A percentile compares a stretch with the other conserved stretches of the same genome.
Evolutionary conservation across 2,888 invertebrate genomes (phyloP).

Genomic region (Auanema sp.): DNA sequence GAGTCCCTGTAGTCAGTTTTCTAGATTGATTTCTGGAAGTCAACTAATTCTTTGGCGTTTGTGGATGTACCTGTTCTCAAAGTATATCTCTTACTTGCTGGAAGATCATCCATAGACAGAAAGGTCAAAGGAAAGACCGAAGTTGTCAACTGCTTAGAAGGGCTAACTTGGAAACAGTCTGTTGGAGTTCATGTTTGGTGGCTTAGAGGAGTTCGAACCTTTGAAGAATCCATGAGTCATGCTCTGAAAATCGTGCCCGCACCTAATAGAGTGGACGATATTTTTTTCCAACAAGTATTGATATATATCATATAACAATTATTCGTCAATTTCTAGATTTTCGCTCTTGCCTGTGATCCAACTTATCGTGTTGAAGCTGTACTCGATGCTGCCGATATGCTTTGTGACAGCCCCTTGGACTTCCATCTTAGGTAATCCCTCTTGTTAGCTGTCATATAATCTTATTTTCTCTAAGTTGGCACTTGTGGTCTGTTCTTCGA

Average conservation of each 20-base stretch:
- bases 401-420: constrained; percentile 9
- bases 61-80: constrained; percentile 27
- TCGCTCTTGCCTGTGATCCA: constrained; percentile 32
- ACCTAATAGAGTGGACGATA: constrained; percentile 28
- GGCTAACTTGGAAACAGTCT: constrained; percentile 40
- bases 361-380: constrained; percentile 33
- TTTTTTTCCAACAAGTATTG: constrained; percentile 10
- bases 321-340: constrained; percentile 15
- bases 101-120: constrained; percentile 21
- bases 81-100: constrained; percentile 41
- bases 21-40: constrained; percentile 32
- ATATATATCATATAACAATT: not conserved
- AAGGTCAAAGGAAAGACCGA: constrained; percentile 16
- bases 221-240: constrained; percentile 28
- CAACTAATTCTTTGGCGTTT: constrained; percentile 21
- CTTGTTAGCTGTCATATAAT: not conserved
- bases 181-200: constrained; percentile 42
- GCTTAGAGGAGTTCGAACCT: constrained; percentile 27
- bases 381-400: constrained; percentile 22
- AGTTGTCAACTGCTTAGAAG: constrained; percentile 37
- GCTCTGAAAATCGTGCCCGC: constrained; percentile 25
- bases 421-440: constrained; percentile 13
- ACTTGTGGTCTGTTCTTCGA: constrained; percentile 39
- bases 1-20: not conserved
- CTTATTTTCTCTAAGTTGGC: constrained; percentile 29